These are phyloP conservation scores for Podiceps cristatus DNA, from an alignment of 2,113 vertebrate genomes.

Conservation along the genomic window DNA sequence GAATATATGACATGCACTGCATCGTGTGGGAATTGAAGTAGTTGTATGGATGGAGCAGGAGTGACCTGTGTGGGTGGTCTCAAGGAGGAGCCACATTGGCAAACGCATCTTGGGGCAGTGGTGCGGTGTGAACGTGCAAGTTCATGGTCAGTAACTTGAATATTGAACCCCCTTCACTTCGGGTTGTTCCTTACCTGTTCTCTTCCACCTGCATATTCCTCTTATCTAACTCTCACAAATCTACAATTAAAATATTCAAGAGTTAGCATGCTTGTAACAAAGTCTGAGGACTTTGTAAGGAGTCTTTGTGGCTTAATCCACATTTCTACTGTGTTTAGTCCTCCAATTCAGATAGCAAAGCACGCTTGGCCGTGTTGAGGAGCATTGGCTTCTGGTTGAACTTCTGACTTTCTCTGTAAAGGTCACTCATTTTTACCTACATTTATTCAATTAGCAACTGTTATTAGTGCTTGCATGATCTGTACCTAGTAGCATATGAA, in stretches of 20 bases:
- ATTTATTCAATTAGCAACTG: background rate
- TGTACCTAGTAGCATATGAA: rapidly evolving
- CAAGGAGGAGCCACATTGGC: rapidly evolving
- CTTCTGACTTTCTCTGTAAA: background rate
- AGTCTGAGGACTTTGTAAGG: background rate
- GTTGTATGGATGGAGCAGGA: background rate
- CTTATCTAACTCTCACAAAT: background rate
- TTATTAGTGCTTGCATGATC: background rate
- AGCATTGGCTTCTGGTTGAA: background rate
- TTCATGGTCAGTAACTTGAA: rapidly evolving
- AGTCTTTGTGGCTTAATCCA: background rate
- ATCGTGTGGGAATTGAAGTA: rapidly evolving
- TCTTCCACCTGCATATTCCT: background rate
- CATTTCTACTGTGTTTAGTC: background rate
- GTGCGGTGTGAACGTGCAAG: background rate
- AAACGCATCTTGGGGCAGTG: rapidly evolving
- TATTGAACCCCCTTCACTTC: background rate
- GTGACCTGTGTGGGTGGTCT: rapidly evolving
- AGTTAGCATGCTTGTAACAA: background rate
- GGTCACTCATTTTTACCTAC: rapidly evolving
- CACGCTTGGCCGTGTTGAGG: rapidly evolving
- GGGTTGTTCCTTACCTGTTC: background rate
- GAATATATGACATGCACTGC: rapidly evolving
- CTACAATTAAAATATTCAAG: background rate
- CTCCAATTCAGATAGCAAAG: rapidly evolving